Conservation (phyloP, 2,888 invertebrate genomes). For the Phaonia tiefii region DNA sequence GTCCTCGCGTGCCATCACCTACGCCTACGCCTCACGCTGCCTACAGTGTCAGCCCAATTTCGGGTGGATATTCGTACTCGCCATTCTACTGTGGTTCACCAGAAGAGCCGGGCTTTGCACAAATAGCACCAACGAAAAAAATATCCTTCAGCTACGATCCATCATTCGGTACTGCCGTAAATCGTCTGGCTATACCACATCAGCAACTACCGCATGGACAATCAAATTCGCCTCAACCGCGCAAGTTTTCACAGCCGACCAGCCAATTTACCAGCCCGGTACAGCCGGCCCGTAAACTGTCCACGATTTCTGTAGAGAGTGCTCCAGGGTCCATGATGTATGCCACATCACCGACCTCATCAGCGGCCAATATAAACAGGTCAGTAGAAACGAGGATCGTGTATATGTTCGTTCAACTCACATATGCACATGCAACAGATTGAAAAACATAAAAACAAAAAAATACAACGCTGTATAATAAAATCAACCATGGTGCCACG, state of each 20-base stretch:
- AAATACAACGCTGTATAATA: constrained; percentile 33
- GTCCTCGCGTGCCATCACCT: constrained; percentile 63
- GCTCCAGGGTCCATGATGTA: constrained; percentile 70
- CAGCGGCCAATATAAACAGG: constrained; percentile 49
- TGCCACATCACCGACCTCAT: constrained; percentile 68
- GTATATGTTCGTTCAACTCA: constrained; percentile 37
- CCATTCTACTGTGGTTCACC: constrained; percentile 77
- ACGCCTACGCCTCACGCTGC: constrained; percentile 68
- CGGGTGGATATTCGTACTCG: constrained; percentile 72
- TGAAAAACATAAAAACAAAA: constrained; percentile 4
- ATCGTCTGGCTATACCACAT: constrained; percentile 73
- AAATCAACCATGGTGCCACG: background rate
- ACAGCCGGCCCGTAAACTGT: constrained; percentile 47
- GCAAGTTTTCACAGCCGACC: constrained; percentile 61
- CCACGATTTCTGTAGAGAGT: constrained; percentile 67
- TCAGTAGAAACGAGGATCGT: constrained; percentile 54
- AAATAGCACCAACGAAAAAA: constrained; percentile 45
- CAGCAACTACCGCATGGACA: constrained; percentile 61
- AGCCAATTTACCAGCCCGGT: constrained; percentile 56
- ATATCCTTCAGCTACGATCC: constrained; percentile 76
- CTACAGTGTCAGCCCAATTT: constrained; percentile 76
- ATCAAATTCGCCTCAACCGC: constrained; percentile 63
- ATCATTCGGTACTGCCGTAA: constrained; percentile 71
- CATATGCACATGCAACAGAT: constrained; percentile 21
- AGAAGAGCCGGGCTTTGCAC: constrained; percentile 54